phyloP scores from a whole-genome alignment of 92 coral and sea anemone genomes.

The Virgularia gustaviana region DNA sequence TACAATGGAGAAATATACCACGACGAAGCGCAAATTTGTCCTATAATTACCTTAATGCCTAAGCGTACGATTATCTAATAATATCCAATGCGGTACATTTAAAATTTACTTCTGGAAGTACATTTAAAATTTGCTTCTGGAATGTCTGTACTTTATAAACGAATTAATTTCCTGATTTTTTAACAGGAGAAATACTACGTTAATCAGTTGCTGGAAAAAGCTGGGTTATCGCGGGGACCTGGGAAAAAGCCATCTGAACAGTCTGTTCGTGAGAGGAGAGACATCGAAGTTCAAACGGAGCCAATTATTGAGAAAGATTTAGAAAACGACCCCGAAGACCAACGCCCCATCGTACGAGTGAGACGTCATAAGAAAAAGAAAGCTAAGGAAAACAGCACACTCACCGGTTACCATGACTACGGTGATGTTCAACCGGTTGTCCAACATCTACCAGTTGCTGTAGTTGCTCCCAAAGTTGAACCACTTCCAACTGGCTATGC shows the following conservation, averaged over 20 bases:
- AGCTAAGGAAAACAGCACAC: not conserved
- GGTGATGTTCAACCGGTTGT: not conserved
- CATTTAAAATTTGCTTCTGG: too few relatives aligned
- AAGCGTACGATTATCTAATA: too few relatives aligned
- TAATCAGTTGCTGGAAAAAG: slow-evolving; percentile 69
- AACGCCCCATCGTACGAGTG: not conserved
- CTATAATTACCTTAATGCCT: too few relatives aligned
- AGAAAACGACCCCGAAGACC: not conserved
- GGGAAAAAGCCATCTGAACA: slow-evolving; percentile 64
- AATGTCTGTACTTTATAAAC: too few relatives aligned
- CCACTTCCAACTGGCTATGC: slow-evolving; percentile 13
- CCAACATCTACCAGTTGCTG: not conserved
- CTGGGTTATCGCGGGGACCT: slow-evolving; percentile 82
- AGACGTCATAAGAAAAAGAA: not conserved
- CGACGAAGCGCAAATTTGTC: too few relatives aligned
- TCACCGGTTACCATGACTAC: not conserved
- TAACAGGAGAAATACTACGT: slow-evolving; percentile 88
- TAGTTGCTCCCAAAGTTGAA: not conserved
- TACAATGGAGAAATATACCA: too few relatives aligned
- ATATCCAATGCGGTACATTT: too few relatives aligned
- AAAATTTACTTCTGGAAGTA: too few relatives aligned
- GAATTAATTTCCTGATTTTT: too few relatives aligned
- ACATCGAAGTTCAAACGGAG: slow-evolving; percentile 8
- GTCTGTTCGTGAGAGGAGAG: not conserved
- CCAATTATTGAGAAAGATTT: not conserved